Conservation (phyloP, 2,113 vertebrate species). For the Lanius ludovicianus region DNA sequence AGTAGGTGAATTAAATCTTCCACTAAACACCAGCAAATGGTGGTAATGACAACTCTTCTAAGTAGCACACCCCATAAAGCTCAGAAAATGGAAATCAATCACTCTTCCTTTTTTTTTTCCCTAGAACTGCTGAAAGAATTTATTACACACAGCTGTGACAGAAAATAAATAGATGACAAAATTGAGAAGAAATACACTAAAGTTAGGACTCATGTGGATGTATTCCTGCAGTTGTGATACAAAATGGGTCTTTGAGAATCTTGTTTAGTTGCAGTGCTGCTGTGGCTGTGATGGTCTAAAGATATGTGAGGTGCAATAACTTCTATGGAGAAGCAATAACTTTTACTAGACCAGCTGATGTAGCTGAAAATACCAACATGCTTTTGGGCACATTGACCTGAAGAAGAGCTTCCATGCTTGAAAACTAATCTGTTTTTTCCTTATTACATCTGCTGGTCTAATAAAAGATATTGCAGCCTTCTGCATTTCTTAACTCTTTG, state of each 20-base stretch:
- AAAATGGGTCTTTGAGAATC: conserved; percentile 2
- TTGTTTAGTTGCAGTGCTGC: background rate
- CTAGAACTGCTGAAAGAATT: conserved; percentile 34
- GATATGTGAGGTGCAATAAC: background rate
- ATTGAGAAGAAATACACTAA: conserved; percentile 28
- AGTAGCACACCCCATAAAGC: conserved; percentile 35
- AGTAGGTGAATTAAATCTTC: conserved; percentile 54
- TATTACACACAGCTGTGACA: conserved; percentile 46
- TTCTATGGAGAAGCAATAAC: conserved; percentile 6
- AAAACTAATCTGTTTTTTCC: background rate
- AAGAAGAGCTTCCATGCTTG: background rate
- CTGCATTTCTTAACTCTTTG: background rate
- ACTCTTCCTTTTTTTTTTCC: background rate
- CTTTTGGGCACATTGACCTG: background rate
- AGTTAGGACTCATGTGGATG: conserved; percentile 15
- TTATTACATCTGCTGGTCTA: background rate
- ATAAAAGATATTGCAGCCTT: conserved; percentile 1
- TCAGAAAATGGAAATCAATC: conserved; percentile 57
- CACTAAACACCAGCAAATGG: conserved; percentile 24
- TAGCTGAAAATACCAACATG: background rate
- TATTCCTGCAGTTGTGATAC: background rate
- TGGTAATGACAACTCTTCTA: conserved; percentile 28
- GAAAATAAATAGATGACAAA: conserved; percentile 56
- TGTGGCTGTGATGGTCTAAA: background rate
- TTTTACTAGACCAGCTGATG: conserved; percentile 11